Conservation (phyloP, 2,113 vertebrate genomes). For the Litocranius walleri region DNA sequence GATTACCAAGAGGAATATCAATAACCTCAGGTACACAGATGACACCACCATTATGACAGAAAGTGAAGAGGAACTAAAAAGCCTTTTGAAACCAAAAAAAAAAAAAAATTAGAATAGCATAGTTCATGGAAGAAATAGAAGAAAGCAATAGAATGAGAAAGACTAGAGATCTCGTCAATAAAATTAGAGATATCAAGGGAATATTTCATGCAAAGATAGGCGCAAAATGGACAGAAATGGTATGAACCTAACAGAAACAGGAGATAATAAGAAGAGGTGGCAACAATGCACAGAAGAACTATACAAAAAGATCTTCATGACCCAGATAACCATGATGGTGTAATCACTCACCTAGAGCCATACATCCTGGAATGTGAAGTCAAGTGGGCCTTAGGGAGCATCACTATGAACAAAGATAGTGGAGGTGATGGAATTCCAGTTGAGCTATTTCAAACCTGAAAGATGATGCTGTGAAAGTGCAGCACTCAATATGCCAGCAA, state of each 20-base stretch:
- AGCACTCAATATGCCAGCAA: accelerated
- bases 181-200: not conserved
- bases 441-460: not conserved
- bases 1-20: not conserved
- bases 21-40: not conserved
- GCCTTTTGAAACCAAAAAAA: not conserved
- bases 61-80: not conserved
- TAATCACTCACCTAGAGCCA: not conserved
- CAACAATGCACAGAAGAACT: not conserved
- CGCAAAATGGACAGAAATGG: not conserved
- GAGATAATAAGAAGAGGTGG: not conserved
- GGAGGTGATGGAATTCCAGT: not conserved
- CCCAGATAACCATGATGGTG: not conserved
- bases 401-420: not conserved
- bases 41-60: not conserved
- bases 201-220: not conserved
- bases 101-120: not conserved
- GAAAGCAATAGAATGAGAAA: not conserved
- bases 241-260: not conserved
- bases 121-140: not conserved
- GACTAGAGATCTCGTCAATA: not conserved
- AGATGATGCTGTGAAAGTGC: not conserved
- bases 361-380: not conserved
- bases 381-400: not conserved
- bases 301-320: not conserved